Percentiles rank a stretch among this genome's conserved stretches.
phyloP scores from a whole-genome alignment of 37 sponge, comb jelly and placozoan species.

The Crambe crambe region DNA sequence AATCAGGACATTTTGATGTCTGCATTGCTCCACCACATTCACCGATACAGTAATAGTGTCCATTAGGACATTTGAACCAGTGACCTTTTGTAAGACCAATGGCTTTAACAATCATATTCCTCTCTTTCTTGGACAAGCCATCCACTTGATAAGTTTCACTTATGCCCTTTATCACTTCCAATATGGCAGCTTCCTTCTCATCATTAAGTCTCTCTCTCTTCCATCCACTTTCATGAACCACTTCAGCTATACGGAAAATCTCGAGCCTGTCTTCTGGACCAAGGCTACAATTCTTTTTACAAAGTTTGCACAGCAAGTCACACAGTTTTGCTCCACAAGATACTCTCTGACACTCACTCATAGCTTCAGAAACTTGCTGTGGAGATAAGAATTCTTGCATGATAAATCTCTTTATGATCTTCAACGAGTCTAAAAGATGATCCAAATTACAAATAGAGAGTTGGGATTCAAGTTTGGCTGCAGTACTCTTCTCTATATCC shows the following conservation, averaged over 20 bases:
- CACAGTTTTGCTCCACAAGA: constrained; percentile 10
- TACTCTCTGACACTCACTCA: constrained; percentile 51
- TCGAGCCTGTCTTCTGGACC: background rate
- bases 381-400: constrained; percentile 40
- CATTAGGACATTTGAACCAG: constrained; percentile 92
- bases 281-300: background rate
- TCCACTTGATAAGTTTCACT: constrained; percentile 35
- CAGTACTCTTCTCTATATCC: background rate
- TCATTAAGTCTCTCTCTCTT: constrained; percentile 21
- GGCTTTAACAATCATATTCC: constrained; percentile 70
- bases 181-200: background rate
- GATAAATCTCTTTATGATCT: background rate
- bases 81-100: constrained; percentile 80
- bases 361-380: constrained; percentile 54
- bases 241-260: background rate
- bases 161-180: constrained; percentile 14
- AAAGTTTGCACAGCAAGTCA: constrained; percentile 18
- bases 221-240: background rate
- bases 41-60: constrained; percentile 85
- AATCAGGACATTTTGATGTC: constrained; percentile 83
- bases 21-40: constrained; percentile 93
- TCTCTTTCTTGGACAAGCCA: constrained; percentile 67
- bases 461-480: background rate
- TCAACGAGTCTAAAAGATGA: background rate
- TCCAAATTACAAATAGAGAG: background rate